Conservation (phyloP, 2,797 vertebrate genomes). For the Sternotherus odoratus region DNA sequence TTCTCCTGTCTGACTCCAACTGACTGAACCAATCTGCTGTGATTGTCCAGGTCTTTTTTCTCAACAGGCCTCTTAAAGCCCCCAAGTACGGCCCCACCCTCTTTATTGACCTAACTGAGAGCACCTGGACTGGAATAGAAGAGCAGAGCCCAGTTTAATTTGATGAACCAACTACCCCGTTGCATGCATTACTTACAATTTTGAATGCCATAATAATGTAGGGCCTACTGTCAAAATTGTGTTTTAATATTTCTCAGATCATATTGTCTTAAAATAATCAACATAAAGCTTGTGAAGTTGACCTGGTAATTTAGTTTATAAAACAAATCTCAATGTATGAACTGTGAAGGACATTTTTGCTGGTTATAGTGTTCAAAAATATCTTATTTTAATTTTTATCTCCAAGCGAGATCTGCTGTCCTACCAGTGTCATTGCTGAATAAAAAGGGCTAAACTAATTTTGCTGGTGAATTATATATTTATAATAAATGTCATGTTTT, state of each 20-base stretch:
- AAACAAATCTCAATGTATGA: neutral
- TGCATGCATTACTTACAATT: neutral
- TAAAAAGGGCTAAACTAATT: neutral
- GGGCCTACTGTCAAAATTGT: neutral
- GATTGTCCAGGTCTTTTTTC: too few species aligned
- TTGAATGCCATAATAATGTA: neutral
- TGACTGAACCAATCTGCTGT: too few species aligned
- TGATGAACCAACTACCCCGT: too few species aligned
- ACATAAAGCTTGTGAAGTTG: neutral
- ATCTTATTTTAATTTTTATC: neutral
- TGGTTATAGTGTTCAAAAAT: neutral
- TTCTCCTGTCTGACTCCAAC: too few species aligned
- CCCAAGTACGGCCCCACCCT: too few species aligned
- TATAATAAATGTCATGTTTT: neutral
- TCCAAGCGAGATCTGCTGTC: neutral
- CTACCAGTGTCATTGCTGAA: neutral
- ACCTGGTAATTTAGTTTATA: neutral
- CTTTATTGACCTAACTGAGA: too few species aligned
- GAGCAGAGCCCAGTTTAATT: too few species aligned
- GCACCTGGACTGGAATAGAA: too few species aligned
- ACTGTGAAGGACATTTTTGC: neutral
- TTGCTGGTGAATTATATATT: neutral
- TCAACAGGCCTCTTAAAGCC: too few species aligned
- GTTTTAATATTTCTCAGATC: neutral
- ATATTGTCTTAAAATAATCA: neutral